Evolutionary conservation across 2,888 invertebrate genomes (phyloP).

Genomic region (Aporophyla nigra): DNA sequence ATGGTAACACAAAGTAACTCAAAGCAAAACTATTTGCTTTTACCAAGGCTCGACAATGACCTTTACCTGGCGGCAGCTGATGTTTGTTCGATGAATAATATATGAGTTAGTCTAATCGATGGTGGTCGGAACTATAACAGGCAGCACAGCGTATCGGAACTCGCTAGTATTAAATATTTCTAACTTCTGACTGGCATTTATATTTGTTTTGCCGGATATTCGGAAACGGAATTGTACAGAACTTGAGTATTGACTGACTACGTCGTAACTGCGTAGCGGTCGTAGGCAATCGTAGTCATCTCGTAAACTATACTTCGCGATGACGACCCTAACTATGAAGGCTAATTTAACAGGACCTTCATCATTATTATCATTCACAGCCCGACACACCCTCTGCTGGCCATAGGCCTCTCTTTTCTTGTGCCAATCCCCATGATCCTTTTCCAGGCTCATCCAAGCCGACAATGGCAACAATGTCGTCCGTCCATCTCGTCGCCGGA

Average conservation of each 20-base stretch:
- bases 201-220: background rate
- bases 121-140: slow-evolving; percentile 4
- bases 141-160: background rate
- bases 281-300: background rate
- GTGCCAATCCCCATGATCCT: no score
- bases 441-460: no score
- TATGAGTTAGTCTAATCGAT: slow-evolving; percentile 25
- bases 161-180: slow-evolving; percentile 19
- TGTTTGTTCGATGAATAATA: slow-evolving; percentile 47
- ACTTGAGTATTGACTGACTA: background rate
- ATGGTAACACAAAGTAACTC: slow-evolving; percentile 33
- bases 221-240: background rate
- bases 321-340: background rate
- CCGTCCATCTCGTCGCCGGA: no score
- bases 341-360: background rate
- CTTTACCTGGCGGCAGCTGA: slow-evolving; percentile 41
- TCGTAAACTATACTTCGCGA: background rate
- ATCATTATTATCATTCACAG: no score
- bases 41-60: slow-evolving; percentile 44
- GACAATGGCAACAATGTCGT: no score
- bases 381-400: no score
- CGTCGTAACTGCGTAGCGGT: slow-evolving; percentile 20
- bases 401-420: no score
- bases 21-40: slow-evolving; percentile 37
- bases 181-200: background rate